Evolutionary conservation across 64 coral and sea anemone species (phyloP).

Genomic region (Dendronephthya gigantea): DNA sequence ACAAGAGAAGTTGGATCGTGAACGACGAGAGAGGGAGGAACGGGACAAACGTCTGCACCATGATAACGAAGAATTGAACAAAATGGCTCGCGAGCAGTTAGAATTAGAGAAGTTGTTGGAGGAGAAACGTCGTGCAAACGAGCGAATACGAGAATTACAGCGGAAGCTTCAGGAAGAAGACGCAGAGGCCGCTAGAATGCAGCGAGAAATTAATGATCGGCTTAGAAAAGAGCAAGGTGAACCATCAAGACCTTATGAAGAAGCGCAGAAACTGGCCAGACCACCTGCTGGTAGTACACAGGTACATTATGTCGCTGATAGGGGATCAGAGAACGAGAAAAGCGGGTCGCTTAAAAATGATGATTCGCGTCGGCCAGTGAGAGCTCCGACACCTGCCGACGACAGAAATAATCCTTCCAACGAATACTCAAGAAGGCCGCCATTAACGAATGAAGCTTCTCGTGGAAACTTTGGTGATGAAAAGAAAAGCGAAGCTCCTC

Average conservation of each 20-base stretch:
- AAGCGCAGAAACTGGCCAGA: not conserved
- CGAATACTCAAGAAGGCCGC: not conserved
- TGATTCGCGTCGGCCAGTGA: not conserved
- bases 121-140: not conserved
- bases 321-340: not conserved
- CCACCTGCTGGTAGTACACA: not conserved
- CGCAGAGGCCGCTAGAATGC: not conserved
- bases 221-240: not conserved
- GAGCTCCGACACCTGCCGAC: not conserved
- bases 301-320: not conserved
- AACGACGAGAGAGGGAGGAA: not conserved
- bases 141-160: not conserved
- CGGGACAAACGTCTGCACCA: not conserved
- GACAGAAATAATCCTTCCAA: not conserved
- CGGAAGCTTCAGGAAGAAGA: not conserved
- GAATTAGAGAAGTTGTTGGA: not conserved
- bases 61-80: not conserved
- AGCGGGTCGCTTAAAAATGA: not conserved
- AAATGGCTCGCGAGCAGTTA: not conserved
- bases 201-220: not conserved
- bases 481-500: not conserved
- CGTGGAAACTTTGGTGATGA: not conserved
- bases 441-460: not conserved
- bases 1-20: not conserved
- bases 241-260: too few species aligned